Conservation (phyloP, 2,113 vertebrate species). For the Solea senegalensis region DNA sequence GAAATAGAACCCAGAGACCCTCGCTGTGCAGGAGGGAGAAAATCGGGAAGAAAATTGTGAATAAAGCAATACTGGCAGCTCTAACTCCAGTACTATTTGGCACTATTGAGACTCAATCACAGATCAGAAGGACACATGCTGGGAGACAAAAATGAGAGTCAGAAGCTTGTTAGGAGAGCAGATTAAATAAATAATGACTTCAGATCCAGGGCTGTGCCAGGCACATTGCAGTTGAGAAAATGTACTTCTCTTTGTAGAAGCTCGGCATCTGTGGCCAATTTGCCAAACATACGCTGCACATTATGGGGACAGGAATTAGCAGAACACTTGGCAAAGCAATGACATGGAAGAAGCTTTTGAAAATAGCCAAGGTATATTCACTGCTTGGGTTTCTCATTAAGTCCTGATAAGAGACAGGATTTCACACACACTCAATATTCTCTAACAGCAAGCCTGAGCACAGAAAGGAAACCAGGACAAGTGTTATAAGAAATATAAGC, state of each 20-base stretch:
- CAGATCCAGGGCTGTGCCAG: slow-evolving; percentile 76
- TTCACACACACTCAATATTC: slow-evolving; percentile 51
- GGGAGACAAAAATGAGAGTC: slow-evolving; percentile 81
- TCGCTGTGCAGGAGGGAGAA: slow-evolving; percentile 67
- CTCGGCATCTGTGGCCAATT: slow-evolving; percentile 81
- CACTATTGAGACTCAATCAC: slow-evolving; percentile 79
- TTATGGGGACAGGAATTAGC: slow-evolving; percentile 77
- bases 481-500: slow-evolving; percentile 68
- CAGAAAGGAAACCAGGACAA: slow-evolving; percentile 58
- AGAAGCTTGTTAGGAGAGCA: slow-evolving; percentile 83
- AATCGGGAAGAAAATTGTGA: slow-evolving; percentile 73
- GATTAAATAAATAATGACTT: slow-evolving; percentile 89
- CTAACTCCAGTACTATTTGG: slow-evolving; percentile 75
- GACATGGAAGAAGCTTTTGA: slow-evolving; percentile 72
- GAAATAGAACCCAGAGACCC: slow-evolving; percentile 73
- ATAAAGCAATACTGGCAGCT: slow-evolving; percentile 79
- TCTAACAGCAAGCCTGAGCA: slow-evolving; percentile 33
- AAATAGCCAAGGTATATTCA: slow-evolving; percentile 74
- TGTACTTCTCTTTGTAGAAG: slow-evolving; percentile 77
- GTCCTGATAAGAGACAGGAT: slow-evolving; percentile 63
- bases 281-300: slow-evolving; percentile 77
- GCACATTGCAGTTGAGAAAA: slow-evolving; percentile 76
- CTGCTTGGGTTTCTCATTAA: slow-evolving; percentile 70
- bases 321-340: slow-evolving; percentile 72
- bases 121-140: slow-evolving; percentile 78